Evolutionary conservation across 2,113 vertebrate genomes (phyloP).

Genomic region (Calonectris borealis): DNA sequence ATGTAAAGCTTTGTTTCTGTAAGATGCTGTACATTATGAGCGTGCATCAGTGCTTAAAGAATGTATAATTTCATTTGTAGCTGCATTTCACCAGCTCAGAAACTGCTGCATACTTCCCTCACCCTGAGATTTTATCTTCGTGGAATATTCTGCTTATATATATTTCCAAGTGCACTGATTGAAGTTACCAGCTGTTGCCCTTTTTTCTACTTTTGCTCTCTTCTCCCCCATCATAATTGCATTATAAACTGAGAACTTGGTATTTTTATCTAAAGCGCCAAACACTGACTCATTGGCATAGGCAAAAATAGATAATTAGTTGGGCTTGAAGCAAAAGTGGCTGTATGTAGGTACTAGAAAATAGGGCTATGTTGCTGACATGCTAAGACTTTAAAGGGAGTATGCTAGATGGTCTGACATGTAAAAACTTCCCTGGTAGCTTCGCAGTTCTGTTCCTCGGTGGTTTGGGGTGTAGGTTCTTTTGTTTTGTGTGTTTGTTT

Average conservation of each 20-base stretch:
- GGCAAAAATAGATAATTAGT: conserved; percentile 35
- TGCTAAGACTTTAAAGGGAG: neutral
- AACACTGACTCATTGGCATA: conserved; percentile 19
- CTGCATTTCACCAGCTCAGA: neutral
- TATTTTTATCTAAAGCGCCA: conserved; percentile 53
- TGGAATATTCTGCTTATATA: neutral
- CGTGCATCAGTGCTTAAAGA: neutral
- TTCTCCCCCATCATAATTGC: neutral
- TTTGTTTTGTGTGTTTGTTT: too few species aligned
- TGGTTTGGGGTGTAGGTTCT: neutral
- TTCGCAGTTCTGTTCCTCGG: neutral
- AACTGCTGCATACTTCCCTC: neutral
- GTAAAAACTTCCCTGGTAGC: neutral
- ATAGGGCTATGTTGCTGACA: neutral
- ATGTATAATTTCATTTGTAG: fast-evolving
- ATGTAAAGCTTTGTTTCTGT: neutral
- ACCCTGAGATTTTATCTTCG: neutral
- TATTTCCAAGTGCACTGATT: neutral
- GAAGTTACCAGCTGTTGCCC: conserved; percentile 43
- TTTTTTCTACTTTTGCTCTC: conserved; percentile 26
- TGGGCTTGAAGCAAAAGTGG: conserved; percentile 18
- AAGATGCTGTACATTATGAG: neutral
- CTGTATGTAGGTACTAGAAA: neutral
- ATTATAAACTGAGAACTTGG: neutral
- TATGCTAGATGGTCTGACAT: neutral